phyloP scores from a whole-genome alignment of 2,888 invertebrate species.

The Perizoma flavofasciatum region DNA sequence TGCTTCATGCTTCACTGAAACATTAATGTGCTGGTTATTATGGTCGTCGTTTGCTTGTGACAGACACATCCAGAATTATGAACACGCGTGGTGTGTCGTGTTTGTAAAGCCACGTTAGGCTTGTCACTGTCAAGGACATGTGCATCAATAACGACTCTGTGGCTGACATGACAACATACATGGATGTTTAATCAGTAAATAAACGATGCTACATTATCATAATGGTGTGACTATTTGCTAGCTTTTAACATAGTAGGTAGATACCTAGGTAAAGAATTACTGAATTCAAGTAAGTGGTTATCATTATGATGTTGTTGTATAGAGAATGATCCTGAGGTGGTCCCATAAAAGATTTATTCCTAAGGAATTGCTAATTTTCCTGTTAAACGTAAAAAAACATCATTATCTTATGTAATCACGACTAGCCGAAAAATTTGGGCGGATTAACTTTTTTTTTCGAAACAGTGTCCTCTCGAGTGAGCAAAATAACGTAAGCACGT shows the following conservation, averaged over 20 bases:
- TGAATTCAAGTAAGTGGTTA: too few species aligned
- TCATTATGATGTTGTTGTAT: too few species aligned
- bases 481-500: too few species aligned
- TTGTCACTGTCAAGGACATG: slow-evolving; percentile 48
- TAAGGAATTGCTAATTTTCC: too few species aligned
- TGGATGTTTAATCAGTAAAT: slow-evolving; percentile 26
- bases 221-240: slow-evolving; percentile 8
- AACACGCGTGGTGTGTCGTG: slow-evolving; percentile 30
- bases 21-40: slow-evolving; percentile 10
- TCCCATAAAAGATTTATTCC: too few species aligned
- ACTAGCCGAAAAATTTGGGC: too few species aligned
- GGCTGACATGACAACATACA: slow-evolving; percentile 30
- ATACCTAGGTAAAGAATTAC: too few species aligned
- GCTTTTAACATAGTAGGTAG: background rate
- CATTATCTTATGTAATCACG: too few species aligned
- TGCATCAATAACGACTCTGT: slow-evolving; percentile 31
- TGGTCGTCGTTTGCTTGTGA: slow-evolving; percentile 30
- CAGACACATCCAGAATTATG: slow-evolving; percentile 35
- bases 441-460: too few species aligned
- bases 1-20: slow-evolving; percentile 5
- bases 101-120: slow-evolving; percentile 32
- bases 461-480: too few species aligned
- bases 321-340: too few species aligned
- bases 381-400: too few species aligned
- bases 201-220: slow-evolving; percentile 29